These are phyloP conservation scores for Trichogramma dendrolimi DNA, from an alignment of 2,888 invertebrate species.

Conservation along the genomic window DNA sequence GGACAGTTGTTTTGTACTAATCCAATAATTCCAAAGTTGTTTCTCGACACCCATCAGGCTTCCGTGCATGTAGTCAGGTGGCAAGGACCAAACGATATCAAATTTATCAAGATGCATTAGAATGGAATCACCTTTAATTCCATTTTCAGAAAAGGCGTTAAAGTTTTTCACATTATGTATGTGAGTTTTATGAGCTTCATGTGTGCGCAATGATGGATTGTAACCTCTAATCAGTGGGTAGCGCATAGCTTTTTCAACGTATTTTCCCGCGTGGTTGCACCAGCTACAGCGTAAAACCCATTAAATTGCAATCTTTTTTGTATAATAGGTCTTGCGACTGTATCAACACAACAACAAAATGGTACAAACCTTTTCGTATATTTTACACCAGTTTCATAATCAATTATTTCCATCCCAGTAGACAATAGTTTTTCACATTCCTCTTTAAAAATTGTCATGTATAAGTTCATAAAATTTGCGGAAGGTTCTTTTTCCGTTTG, in stretches of 20 bases:
- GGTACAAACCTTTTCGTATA: neutral
- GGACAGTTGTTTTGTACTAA: too few relatives aligned
- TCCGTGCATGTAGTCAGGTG: constrained; percentile 25
- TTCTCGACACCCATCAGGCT: constrained; percentile 25
- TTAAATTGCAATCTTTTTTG: constrained; percentile 22
- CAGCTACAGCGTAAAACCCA: constrained; percentile 25
- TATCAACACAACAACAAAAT: neutral
- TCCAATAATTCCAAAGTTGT: constrained; percentile 23
- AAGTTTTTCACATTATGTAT: too few relatives aligned
- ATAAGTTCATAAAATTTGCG: constrained; percentile 25
- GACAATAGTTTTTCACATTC: constrained; percentile 10
- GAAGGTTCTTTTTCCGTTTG: constrained; percentile 24
- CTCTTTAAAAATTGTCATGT: constrained; percentile 21
- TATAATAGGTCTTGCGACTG: constrained; percentile 10
- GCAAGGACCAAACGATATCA: constrained; percentile 26
- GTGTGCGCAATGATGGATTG: neutral
- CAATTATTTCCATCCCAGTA: neutral
- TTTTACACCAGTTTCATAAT: neutral
- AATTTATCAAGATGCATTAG: constrained; percentile 20
- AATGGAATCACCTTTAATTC: constrained; percentile 25
- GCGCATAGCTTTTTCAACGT: constrained; percentile 5
- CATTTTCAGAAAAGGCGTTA: neutral
- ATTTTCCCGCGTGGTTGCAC: constrained; percentile 25
- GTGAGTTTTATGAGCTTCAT: too few relatives aligned
- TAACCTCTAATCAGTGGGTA: neutral